phyloP scores from a whole-genome alignment of 2,888 invertebrate species.

The Teinopalpus imperialis region DNA sequence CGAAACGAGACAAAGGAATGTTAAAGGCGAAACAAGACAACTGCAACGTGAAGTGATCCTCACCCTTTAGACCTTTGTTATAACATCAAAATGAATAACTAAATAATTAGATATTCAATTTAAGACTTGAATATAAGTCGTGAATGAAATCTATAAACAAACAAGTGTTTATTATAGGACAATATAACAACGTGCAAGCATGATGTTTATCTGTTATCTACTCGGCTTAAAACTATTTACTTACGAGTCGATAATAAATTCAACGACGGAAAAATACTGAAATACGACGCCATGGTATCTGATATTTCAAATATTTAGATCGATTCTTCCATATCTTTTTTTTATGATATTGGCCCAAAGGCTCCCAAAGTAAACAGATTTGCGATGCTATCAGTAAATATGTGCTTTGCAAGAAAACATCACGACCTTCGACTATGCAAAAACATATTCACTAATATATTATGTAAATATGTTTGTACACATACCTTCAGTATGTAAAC shows the following conservation, averaged over 20 bases:
- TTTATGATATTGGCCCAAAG: slow-evolving; percentile 19
- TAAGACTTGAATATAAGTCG: no score
- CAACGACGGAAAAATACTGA: slow-evolving; percentile 33
- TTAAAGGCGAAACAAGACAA: no score
- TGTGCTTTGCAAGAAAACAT: slow-evolving; percentile 23
- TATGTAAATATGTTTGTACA: slow-evolving; percentile 4
- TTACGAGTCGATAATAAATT: slow-evolving; percentile 29
- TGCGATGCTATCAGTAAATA: slow-evolving; percentile 27
- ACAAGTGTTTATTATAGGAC: slow-evolving; percentile 13
- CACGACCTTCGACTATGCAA: slow-evolving; percentile 16
- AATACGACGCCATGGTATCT: slow-evolving; percentile 22
- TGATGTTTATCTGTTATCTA: slow-evolving; percentile 22
- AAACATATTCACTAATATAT: slow-evolving; percentile 9
- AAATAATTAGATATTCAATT: no score
- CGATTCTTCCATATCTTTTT: slow-evolving; percentile 29
- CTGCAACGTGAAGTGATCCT: neutral
- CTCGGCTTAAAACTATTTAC: slow-evolving; percentile 18
- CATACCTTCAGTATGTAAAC: slow-evolving; percentile 1
- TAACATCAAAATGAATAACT: no score
- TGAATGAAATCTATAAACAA: slow-evolving; percentile 6
- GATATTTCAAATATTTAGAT: slow-evolving; percentile 26
- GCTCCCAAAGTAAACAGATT: slow-evolving; percentile 30
- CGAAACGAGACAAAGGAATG: no score
- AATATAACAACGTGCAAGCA: slow-evolving; percentile 15
- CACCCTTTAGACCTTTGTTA: slow-evolving; percentile 1